Evolutionary conservation across 2,113 vertebrate species (phyloP), one percentile per base, ranked within the genome.

Genomic region (Oxygymnocypris stewartii): DNA sequence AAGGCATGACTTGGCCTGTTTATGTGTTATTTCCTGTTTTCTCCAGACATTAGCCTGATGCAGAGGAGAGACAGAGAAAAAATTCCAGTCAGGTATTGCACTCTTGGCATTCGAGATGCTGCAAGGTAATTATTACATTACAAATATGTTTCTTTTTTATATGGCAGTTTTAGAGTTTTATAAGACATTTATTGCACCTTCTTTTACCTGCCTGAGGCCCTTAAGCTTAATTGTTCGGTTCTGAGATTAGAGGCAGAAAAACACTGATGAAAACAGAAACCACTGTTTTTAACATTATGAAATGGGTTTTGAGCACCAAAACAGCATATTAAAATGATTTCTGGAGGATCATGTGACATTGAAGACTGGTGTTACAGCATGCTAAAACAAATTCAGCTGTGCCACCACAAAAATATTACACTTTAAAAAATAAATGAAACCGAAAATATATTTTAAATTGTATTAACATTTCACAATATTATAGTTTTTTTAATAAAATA

Each of bases 31-130:
- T n/a, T n/a, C n/a, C n/a, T n/a, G 18, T 20, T 40, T 10, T 6
- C n/a, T 2, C 0, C 94, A 98, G 97, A 98, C 44, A 65, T 93
- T 0, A 85, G 90, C 0, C 1, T 93, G 25, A 80, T 0, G 92
- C 93, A 92, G 91, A 95, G 89, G 88, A 94, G 86, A 1, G 96
- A 97, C 87, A 81, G 90, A 92, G 92, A 94, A 85, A 94, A 94
- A n/a, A 93, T 95, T 20, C 97, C 97, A 0, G 95, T 98, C 71
- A 95, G 96, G 82, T 99, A 98, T 88, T 96, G 96, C 91, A 95
- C 92, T 54, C 90, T 99, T 90, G 97, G 98, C 18, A 97, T 94
- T 87, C 95, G 97, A 0, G 97, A 99, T 82, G 95, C 94, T 0
- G 93, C 96, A 93, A 98, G 97, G 97, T 99, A 94, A 82, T 12